Percentiles rank a stretch among this genome's conserved stretches.
Evolutionary conservation across 2,797 vertebrate genomes (phyloP).

Genomic region (Rallus crepitans): DNA sequence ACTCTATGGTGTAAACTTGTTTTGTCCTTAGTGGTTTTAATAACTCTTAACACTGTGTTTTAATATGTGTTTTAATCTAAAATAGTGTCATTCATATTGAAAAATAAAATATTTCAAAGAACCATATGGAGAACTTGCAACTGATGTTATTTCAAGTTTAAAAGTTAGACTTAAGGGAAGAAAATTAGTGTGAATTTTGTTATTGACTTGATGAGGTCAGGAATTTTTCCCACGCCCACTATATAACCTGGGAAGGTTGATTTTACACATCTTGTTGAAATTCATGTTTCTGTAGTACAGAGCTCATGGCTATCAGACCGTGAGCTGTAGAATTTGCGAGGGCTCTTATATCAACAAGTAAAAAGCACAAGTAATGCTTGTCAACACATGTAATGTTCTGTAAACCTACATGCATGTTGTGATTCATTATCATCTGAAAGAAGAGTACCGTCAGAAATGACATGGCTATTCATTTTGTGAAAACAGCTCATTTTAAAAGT

Average conservation of each 20-base stretch:
- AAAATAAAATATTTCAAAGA: slow-evolving; percentile 22
- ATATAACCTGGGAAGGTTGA: neutral
- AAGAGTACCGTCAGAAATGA: neutral
- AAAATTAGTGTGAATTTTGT: neutral
- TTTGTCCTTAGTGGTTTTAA: neutral
- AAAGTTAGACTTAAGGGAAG: neutral
- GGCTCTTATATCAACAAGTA: neutral
- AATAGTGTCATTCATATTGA: neutral
- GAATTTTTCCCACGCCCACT: neutral
- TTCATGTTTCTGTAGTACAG: neutral
- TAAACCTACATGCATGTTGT: neutral
- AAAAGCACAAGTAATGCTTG: neutral
- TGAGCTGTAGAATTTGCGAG: neutral
- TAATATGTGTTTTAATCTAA: neutral
- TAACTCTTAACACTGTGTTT: neutral
- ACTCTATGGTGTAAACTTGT: neutral
- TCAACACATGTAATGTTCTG: neutral
- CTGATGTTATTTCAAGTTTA: neutral
- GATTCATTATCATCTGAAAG: slow-evolving; percentile 1
- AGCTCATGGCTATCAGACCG: neutral
- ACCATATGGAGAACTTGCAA: neutral
- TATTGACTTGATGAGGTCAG: neutral
- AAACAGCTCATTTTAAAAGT: neutral
- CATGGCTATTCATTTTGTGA: neutral
- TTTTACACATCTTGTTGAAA: slow-evolving; percentile 10